phyloP scores from a whole-genome alignment of 1,140 invertebrate genomes.

The Bombus impatiens region DNA sequence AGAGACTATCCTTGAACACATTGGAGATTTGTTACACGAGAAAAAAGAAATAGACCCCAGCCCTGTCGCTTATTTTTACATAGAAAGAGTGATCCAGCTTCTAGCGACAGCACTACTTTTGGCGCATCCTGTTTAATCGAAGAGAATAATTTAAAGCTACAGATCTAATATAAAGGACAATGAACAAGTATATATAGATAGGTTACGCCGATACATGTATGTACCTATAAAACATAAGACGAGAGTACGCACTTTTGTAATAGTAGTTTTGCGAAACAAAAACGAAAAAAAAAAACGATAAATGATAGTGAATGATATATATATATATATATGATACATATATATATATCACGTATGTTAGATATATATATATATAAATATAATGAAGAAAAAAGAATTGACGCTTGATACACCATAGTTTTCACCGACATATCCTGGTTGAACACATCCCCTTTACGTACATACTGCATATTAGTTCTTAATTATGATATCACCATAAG shows the following conservation, averaged over 20 bases:
- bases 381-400: constrained; percentile 65
- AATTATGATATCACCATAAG: neutral
- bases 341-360: constrained; percentile 26
- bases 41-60: neutral
- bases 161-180: constrained; percentile 71
- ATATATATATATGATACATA: constrained; percentile 16
- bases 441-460: constrained; percentile 80
- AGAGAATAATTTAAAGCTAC: constrained; percentile 59
- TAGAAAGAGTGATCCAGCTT: neutral
- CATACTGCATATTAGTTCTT: constrained; percentile 74
- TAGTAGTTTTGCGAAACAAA: constrained; percentile 66
- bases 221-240: constrained; percentile 70
- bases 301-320: constrained; percentile 46
- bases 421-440: constrained; percentile 82
- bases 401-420: constrained; percentile 79
- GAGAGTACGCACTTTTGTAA: constrained; percentile 74
- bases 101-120: neutral
- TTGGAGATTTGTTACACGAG: neutral
- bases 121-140: constrained; percentile 51
- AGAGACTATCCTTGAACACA: neutral
- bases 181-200: constrained; percentile 70
- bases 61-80: neutral
- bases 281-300: constrained; percentile 62
- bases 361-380: constrained; percentile 19
- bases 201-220: constrained; percentile 72